phyloP scores from a whole-genome alignment of 2,888 invertebrate genomes.

The Slavum lentiscoides region DNA sequence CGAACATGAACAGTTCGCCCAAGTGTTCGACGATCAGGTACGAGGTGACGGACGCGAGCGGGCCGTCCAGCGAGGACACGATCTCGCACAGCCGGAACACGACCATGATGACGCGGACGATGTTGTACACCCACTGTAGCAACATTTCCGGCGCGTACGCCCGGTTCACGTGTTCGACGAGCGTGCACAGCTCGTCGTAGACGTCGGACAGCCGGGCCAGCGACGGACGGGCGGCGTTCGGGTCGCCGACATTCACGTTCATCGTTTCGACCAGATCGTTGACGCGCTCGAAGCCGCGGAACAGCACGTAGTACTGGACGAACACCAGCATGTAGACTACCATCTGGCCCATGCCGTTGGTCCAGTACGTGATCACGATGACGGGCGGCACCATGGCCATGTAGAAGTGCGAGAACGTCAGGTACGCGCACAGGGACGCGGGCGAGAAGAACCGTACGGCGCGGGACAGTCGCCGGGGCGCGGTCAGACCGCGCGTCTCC shows the following conservation, averaged over 20 bases:
- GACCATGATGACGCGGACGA: slow-evolving; percentile 28
- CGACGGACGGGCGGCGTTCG: background rate
- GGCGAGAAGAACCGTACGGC: background rate
- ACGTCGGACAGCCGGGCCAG: background rate
- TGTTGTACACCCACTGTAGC: slow-evolving; percentile 29
- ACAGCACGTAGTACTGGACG: slow-evolving; percentile 29
- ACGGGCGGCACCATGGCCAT: background rate
- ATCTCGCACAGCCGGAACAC: slow-evolving; percentile 22
- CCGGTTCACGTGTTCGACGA: background rate
- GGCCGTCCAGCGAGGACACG: background rate
- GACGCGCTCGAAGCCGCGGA: slow-evolving; percentile 10
- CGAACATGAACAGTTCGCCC: slow-evolving; percentile 24
- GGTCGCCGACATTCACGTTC: background rate
- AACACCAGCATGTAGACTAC: slow-evolving; percentile 2
- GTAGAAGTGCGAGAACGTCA: background rate
- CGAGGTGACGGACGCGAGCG: background rate
- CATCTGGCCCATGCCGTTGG: slow-evolving; percentile 18
- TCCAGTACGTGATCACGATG: background rate
- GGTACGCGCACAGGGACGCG: background rate
- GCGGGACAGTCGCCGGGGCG: background rate
- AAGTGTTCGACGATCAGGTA: slow-evolving; percentile 25
- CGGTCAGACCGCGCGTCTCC: background rate
- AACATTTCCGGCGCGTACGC: slow-evolving; percentile 26
- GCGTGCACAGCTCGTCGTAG: slow-evolving; percentile 19
- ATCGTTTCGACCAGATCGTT: background rate